Evolutionary conservation across 2,113 vertebrate species (phyloP).

Genomic region (Cepphus grylle): DNA sequence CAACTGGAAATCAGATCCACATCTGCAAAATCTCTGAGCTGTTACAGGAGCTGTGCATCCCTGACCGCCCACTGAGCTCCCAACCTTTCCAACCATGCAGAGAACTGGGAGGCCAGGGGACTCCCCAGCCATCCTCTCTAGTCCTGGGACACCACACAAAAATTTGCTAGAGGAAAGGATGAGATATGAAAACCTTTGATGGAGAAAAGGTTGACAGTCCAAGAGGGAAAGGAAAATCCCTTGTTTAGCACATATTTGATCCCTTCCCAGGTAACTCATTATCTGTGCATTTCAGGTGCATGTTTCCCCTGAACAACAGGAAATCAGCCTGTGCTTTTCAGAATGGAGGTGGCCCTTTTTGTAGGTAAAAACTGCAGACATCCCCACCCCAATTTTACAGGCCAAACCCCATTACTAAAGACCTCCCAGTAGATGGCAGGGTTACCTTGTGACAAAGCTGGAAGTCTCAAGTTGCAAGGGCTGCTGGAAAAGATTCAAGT

Average conservation of each 20-base stretch:
- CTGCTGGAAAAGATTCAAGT: not conserved
- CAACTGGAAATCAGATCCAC: not conserved
- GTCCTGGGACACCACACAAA: not conserved
- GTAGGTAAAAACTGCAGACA: not conserved
- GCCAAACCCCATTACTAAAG: not conserved
- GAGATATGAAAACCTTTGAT: not conserved
- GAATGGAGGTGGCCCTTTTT: not conserved
- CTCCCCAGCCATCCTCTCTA: not conserved
- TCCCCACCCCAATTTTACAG: not conserved
- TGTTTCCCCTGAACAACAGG: not conserved
- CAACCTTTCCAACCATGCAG: accelerated
- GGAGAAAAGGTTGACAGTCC: not conserved
- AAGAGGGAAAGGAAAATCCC: not conserved
- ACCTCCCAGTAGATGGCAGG: constrained; percentile 67
- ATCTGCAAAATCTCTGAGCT: accelerated
- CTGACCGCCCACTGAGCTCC: not conserved
- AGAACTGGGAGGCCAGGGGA: not conserved
- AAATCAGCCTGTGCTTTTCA: not conserved
- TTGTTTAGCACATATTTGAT: not conserved
- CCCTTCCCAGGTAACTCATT: not conserved
- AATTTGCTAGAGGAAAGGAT: not conserved
- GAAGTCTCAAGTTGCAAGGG: not conserved
- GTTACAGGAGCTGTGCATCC: not conserved
- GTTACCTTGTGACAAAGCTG: not conserved
- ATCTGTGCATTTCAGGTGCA: not conserved